Base-by-base conservation (phyloP, 2,797 vertebrate genomes). In the Poliocrania exsul region DNA sequence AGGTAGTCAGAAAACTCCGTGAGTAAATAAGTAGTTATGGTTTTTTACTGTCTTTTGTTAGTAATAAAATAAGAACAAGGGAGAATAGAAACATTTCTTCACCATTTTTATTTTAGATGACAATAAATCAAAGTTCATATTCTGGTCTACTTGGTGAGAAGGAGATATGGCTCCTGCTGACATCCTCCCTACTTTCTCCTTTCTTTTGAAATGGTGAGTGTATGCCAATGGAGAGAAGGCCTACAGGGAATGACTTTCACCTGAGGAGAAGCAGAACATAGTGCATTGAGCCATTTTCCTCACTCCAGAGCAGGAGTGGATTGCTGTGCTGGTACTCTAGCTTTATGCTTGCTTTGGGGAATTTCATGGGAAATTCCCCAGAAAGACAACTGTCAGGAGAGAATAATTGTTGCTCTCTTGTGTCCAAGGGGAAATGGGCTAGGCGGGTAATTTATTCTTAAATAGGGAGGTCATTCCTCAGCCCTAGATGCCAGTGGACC, bases 221-320 rank as follows among this genome's bases (percentile, higher is more conserved):
- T 56, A 16, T 60, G 25, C 40, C 61, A 64, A 29, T 0, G 3
- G 10, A 44, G 21, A 49, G 44, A 11, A 84, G 16, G 10, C 15
- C 53, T 61, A 2, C 15, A 65, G 20, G 28, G 35, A 57, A 38
- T 38, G 31, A 16, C 38, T 81, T 65, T 35, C 13, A 57, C 11
- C 25, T 53, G 33, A 51, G 24, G 23, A 77, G 31, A 44, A 33
- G 29, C n/a, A 82, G 38, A 70, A 38, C 25, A 28, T 61, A 17
- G 1, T 82, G 31, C 25, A n/a, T 66, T 44, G 11, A 57, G 14
- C 19, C 50, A 29, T 70, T 91, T 47, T 71, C 9, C 5, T 83
- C 0, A 0, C 5, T 53, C 37, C 50, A n/a, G 57, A 56, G 25
- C 10, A 62, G 42, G 37, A 66, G 9, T 23, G n/a, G 2, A 5